A percentile compares a stretch with the other conserved stretches of the same genome.
Conservation (phyloP, 2,113 vertebrate species). For the Athene cunicularia region DNA sequence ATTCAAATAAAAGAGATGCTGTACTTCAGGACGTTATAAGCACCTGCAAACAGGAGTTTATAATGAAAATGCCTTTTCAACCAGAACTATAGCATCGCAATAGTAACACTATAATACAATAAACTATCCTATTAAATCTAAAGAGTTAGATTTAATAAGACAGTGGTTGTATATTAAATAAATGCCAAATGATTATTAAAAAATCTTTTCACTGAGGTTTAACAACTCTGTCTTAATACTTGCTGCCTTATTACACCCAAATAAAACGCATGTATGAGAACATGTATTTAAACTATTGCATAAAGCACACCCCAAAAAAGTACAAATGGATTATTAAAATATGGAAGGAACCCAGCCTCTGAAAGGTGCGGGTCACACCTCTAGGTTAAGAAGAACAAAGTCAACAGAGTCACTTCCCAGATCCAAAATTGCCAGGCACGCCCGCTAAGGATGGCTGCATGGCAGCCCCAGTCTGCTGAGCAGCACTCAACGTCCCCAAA, state of each 20-base stretch:
- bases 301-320: slow-evolving; percentile 35
- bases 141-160: slow-evolving; percentile 75
- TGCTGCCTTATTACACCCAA: slow-evolving; percentile 70
- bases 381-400: slow-evolving; percentile 22
- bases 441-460: accelerated
- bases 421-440: neutral
- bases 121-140: slow-evolving; percentile 72
- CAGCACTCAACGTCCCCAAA: neutral
- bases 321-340: slow-evolving; percentile 69
- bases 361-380: slow-evolving; percentile 56
- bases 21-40: slow-evolving; percentile 74
- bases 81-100: slow-evolving; percentile 62
- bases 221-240: slow-evolving; percentile 69
- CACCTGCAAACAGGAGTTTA: slow-evolving; percentile 71
- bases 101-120: slow-evolving; percentile 59
- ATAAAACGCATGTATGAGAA: slow-evolving; percentile 56
- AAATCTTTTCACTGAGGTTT: slow-evolving; percentile 73
- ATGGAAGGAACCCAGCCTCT: slow-evolving; percentile 19
- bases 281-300: slow-evolving; percentile 64
- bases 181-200: slow-evolving; percentile 77
- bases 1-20: slow-evolving; percentile 72
- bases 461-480: neutral
- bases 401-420: neutral
- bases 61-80: slow-evolving; percentile 80
- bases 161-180: slow-evolving; percentile 73